Percentiles rank a stretch among this genome's conserved stretches.
Evolutionary conservation across 1,140 invertebrate genomes (phyloP).

Genomic region (Lepidurus apus): DNA sequence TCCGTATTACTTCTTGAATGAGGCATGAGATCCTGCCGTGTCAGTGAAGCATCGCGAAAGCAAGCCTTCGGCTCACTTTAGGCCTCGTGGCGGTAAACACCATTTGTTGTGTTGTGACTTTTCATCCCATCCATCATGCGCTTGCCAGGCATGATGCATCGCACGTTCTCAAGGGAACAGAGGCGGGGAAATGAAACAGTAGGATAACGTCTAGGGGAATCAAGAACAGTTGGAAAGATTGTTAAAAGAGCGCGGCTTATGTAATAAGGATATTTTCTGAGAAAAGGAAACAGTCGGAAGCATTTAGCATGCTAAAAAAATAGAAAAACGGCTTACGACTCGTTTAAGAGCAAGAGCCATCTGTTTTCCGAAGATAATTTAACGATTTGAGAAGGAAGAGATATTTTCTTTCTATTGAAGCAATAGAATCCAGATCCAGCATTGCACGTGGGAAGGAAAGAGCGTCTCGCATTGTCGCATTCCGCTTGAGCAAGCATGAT

Average conservation of each 20-base stretch:
- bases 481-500: conserved; percentile 6
- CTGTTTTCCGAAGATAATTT: background rate
- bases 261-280: too few species aligned
- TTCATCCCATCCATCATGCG: background rate
- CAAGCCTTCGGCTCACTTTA: background rate
- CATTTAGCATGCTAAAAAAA: too few species aligned
- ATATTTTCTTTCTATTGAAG: background rate
- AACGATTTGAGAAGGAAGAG: background rate
- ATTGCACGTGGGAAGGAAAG: background rate
- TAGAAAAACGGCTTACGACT: too few species aligned
- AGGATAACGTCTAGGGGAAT: background rate
- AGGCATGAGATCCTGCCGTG: conserved; percentile 7
- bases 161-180: background rate
- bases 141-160: background rate
- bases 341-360: background rate
- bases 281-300: too few species aligned
- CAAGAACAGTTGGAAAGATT: background rate
- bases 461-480: background rate
- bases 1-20: background rate
- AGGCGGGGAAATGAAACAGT: background rate
- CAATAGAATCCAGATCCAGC: background rate
- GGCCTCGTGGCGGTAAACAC: background rate
- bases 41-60: background rate
- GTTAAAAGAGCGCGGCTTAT: background rate
- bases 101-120: conserved; percentile 3